phyloP scores from a whole-genome alignment of 1,140 invertebrate species.

The Neelides sp. region DNA sequence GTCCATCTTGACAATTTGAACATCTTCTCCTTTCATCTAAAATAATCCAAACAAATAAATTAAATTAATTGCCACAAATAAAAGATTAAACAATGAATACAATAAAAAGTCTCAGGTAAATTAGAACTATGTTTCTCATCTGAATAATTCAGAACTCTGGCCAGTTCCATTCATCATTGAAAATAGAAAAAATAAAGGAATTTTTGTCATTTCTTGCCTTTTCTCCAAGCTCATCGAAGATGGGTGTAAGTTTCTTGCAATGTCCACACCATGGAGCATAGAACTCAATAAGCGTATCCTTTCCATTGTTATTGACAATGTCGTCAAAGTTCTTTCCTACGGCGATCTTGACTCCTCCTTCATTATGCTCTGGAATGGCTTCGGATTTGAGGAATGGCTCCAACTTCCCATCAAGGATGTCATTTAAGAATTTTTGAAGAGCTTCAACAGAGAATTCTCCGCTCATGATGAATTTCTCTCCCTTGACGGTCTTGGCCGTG shows the following conservation, averaged over 20 bases:
- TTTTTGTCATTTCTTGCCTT: constrained; percentile 46
- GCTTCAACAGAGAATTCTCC: constrained; percentile 81
- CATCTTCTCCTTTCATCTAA: constrained; percentile 68
- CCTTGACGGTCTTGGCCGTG: constrained; percentile 62
- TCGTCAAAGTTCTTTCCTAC: constrained; percentile 97
- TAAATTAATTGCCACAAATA: not conserved
- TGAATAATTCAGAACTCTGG: not conserved
- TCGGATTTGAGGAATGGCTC: constrained; percentile 95
- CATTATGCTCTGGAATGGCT: constrained; percentile 71
- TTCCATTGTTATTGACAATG: constrained; percentile 74
- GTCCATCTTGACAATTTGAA: constrained; percentile 94
- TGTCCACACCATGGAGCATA: constrained; percentile 99
- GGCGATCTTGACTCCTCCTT: constrained; percentile 73
- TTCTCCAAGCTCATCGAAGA: constrained; percentile 85
- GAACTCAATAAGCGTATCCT: constrained; percentile 93
- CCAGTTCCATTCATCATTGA: not conserved
- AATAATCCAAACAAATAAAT: constrained; percentile 22
- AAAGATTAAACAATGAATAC: not conserved
- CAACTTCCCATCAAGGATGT: constrained; percentile 66
- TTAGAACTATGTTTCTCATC: not conserved
- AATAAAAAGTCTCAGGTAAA: constrained; percentile 3
- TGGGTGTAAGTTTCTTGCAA: constrained; percentile 88
- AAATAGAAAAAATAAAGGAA: no score
- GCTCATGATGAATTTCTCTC: constrained; percentile 80
- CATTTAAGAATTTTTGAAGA: constrained; percentile 76